A percentile compares a stretch with the other conserved stretches of the same genome.
phyloP scores from a whole-genome alignment of 2,113 vertebrate genomes.

The Todiramphus chloris region DNA sequence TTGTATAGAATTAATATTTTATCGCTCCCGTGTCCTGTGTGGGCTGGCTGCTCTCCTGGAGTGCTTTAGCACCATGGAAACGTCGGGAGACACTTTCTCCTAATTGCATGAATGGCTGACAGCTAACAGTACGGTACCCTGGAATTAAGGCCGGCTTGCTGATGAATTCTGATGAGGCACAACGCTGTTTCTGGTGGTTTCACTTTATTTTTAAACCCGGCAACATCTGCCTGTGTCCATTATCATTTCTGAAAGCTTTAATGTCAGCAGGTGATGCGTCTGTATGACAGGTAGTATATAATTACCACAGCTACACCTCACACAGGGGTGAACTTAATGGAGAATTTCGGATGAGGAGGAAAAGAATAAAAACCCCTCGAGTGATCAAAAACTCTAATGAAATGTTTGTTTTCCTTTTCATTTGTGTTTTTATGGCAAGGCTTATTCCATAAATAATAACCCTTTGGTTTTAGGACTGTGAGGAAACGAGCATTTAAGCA shows the following conservation, averaged over 20 bases:
- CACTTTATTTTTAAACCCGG: constrained; percentile 36
- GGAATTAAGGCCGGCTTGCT: constrained; percentile 58
- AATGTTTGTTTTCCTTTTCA: not conserved
- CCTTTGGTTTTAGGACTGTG: not conserved
- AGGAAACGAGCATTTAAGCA: not conserved
- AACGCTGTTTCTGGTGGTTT: not conserved
- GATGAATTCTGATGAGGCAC: constrained; percentile 66
- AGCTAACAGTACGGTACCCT: constrained; percentile 68
- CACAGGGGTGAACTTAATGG: not conserved
- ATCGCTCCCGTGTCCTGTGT: constrained; percentile 70
- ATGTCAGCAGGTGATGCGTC: not conserved
- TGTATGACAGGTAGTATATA: not conserved
- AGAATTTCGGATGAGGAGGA: not conserved
- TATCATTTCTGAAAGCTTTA: not conserved
- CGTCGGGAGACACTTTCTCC: constrained; percentile 71
- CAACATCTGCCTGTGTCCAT: not conserved
- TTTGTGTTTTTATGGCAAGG: not conserved
- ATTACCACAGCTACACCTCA: not conserved
- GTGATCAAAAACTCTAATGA: not conserved
- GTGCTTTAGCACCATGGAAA: constrained; percentile 79
- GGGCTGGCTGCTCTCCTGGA: constrained; percentile 76
- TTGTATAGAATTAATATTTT: constrained; percentile 74
- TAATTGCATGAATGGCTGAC: constrained; percentile 76
- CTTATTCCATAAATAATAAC: not conserved
- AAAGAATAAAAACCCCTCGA: not conserved